Percentiles rank a stretch among this genome's conserved stretches.
These are phyloP conservation scores for Phaonia tiefii DNA, from an alignment of 2,888 invertebrate species.

Conservation along the genomic window DNA sequence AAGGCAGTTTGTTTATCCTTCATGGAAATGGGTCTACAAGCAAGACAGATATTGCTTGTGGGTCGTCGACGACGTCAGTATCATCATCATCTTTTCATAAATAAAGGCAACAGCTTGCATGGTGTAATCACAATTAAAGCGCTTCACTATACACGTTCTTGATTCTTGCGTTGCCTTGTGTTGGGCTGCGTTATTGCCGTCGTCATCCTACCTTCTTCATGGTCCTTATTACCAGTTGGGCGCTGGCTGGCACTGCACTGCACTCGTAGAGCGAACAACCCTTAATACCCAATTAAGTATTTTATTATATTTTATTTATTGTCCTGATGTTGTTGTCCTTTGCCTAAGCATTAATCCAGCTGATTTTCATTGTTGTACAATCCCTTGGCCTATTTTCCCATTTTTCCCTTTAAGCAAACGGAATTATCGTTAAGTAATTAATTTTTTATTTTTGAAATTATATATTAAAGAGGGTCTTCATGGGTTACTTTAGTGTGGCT, in stretches of 20 bases:
- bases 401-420: background rate
- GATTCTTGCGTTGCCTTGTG: slow-evolving; percentile 22
- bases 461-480: background rate
- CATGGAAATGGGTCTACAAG: slow-evolving; percentile 14
- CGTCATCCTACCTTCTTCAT: slow-evolving; percentile 5
- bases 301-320: slow-evolving; percentile 56
- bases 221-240: background rate
- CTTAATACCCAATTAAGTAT: slow-evolving; percentile 64
- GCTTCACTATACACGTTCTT: slow-evolving; percentile 54
- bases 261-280: slow-evolving; percentile 53
- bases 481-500: background rate
- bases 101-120: slow-evolving; percentile 59
- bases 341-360: slow-evolving; percentile 13
- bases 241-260: background rate
- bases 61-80: slow-evolving; percentile 32
- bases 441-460: slow-evolving; percentile 2
- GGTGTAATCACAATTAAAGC: slow-evolving; percentile 61
- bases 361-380: slow-evolving; percentile 17
- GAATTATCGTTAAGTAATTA: slow-evolving; percentile 24
- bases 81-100: slow-evolving; percentile 34
- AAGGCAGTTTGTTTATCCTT: background rate
- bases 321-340: slow-evolving; percentile 30
- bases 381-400: slow-evolving; percentile 10
- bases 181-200: too few species aligned
- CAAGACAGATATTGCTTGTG: background rate